These are phyloP conservation scores for Prietella phreatophila DNA, from an alignment of 2,113 vertebrate species.

Conservation along the genomic window DNA sequence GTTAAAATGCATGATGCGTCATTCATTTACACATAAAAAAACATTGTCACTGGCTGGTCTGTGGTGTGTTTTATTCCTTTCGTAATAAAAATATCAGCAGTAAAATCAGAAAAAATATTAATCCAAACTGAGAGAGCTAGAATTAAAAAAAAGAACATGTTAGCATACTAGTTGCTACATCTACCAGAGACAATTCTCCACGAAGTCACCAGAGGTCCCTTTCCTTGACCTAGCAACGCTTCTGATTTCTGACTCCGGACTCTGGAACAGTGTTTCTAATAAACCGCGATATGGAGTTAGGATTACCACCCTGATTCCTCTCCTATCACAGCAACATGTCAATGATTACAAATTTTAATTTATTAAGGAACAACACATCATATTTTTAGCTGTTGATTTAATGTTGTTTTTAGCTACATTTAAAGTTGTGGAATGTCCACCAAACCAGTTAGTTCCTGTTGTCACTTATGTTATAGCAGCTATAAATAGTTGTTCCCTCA, in stretches of 20 bases:
- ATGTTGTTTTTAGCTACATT: neutral
- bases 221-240: neutral
- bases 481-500: neutral
- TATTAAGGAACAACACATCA: neutral
- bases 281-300: neutral
- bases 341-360: neutral
- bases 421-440: neutral
- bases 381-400: neutral
- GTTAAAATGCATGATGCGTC: neutral
- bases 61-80: neutral
- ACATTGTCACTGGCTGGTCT: too few species aligned
- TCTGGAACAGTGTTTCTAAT: neutral
- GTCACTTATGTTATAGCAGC: neutral
- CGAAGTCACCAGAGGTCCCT: neutral
- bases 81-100: constrained; percentile 2
- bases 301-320: neutral
- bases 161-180: too few species aligned
- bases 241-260: neutral
- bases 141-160: too few species aligned
- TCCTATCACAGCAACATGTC: neutral
- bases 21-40: neutral
- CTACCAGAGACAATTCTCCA: neutral
- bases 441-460: neutral
- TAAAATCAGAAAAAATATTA: neutral
- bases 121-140: neutral